These are phyloP conservation scores for Macroramphosus scolopax DNA, from an alignment of 2,797 vertebrate genomes.

Conservation along the genomic window DNA sequence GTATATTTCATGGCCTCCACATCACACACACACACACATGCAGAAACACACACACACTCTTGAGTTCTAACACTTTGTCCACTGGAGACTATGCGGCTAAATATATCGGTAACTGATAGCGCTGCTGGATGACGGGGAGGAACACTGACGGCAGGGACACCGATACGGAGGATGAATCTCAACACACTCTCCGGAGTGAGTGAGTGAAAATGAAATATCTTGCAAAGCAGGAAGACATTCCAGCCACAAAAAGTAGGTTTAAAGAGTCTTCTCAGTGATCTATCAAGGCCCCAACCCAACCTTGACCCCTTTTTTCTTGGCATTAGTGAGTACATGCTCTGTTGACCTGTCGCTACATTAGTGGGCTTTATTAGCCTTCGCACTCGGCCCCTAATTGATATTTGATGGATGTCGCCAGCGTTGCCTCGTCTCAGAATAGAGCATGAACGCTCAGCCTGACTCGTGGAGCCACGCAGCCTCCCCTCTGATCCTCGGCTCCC, in stretches of 20 bases:
- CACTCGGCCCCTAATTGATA: constrained; percentile 76
- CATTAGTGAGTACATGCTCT: constrained; percentile 52
- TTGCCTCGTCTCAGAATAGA: constrained; percentile 54
- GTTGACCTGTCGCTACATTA: constrained; percentile 64
- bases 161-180: constrained; percentile 29
- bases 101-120: constrained; percentile 59
- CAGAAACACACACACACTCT: constrained; percentile 3
- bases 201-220: no score
- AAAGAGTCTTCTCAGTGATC: neutral
- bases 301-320: constrained; percentile 38
- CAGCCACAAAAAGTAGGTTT: no score
- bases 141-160: constrained; percentile 31
- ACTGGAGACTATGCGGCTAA: constrained; percentile 55
- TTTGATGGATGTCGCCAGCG: constrained; percentile 69
- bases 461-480: constrained; percentile 31
- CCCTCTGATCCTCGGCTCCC: constrained; percentile 65
- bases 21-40: no score
- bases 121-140: constrained; percentile 30
- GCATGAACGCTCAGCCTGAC: constrained; percentile 17
- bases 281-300: constrained; percentile 4
- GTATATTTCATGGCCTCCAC: no score
- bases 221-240: no score
- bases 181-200: neutral
- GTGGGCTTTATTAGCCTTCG: constrained; percentile 54
- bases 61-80: constrained; percentile 43